phyloP scores from a whole-genome alignment of 2,888 invertebrate species.

The Scaptomyza tumidula region DNA sequence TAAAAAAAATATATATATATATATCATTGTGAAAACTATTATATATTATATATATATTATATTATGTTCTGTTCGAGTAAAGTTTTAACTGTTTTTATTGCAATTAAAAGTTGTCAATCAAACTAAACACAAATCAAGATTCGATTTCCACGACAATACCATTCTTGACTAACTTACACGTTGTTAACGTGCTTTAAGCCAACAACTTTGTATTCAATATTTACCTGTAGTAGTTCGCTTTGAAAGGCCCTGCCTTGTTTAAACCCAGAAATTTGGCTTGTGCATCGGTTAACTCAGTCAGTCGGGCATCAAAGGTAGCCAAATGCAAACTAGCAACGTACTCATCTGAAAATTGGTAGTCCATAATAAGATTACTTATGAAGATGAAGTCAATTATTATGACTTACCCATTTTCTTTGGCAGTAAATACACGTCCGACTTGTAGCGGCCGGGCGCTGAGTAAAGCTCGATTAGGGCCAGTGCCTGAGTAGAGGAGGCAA shows the following conservation, averaged over 20 bases:
- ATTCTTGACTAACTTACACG: not conserved
- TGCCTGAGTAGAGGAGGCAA: slow-evolving; percentile 97
- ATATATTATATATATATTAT: too few relatives aligned
- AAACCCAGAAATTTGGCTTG: slow-evolving; percentile 98
- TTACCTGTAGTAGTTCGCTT: slow-evolving; percentile 98
- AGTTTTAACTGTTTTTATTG: not conserved
- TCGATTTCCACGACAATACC: not conserved
- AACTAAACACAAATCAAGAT: not conserved
- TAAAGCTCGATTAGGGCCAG: slow-evolving; percentile 98
- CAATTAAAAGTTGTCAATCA: not conserved
- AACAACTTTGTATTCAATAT: not conserved
- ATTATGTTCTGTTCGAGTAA: not conserved
- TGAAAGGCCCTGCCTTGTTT: slow-evolving; percentile 98
- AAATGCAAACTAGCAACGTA: slow-evolving; percentile 98
- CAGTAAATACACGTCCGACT: slow-evolving; percentile 96
- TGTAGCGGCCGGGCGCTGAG: slow-evolving; percentile 95
- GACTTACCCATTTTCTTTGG: slow-evolving; percentile 97
- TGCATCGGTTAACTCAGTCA: slow-evolving; percentile 96
- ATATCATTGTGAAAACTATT: too few relatives aligned
- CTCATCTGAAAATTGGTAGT: slow-evolving; percentile 88
- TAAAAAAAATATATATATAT: too few relatives aligned
- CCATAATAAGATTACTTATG: not conserved
- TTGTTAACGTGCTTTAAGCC: not conserved
- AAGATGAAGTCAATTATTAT: not conserved
- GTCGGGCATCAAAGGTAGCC: slow-evolving; percentile 97